These are phyloP conservation scores for Conomelus anceps DNA, from an alignment of 2,888 invertebrate species.

Conservation along the genomic window DNA sequence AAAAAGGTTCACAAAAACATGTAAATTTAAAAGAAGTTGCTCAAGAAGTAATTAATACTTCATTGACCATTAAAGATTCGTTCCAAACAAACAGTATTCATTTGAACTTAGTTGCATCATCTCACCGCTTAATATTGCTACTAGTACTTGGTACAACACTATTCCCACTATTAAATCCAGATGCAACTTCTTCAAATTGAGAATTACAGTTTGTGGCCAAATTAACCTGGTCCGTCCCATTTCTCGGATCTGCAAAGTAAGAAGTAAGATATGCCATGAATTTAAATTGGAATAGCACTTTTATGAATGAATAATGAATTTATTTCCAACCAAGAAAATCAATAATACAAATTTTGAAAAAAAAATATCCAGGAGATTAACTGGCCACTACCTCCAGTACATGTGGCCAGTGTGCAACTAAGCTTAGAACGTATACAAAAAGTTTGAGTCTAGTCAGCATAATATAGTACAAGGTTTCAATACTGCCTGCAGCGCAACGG, in stretches of 20 bases:
- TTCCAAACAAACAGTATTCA: too few relatives aligned
- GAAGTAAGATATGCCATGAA: not conserved
- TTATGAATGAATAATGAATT: too few relatives aligned
- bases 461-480: too few relatives aligned
- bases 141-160: not conserved
- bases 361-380: too few relatives aligned
- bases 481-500: too few relatives aligned
- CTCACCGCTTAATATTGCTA: not conserved
- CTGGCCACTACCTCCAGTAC: too few relatives aligned
- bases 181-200: not conserved
- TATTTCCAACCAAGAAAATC: too few relatives aligned
- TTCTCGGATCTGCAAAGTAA: not conserved
- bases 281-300: too few relatives aligned
- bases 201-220: not conserved
- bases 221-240: not conserved
- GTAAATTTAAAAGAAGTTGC: not conserved
- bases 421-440: too few relatives aligned
- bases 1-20: not conserved
- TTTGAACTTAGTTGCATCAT: not conserved
- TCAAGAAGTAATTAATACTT: not conserved
- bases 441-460: too few relatives aligned
- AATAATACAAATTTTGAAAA: too few relatives aligned
- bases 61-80: not conserved
- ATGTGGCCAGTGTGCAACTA: too few relatives aligned
- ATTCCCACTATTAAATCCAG: not conserved